A percentile compares a stretch with the other conserved stretches of the same genome.
Evolutionary conservation across 2,113 vertebrate genomes (phyloP).

Genomic region (Rhipidura dahli): DNA sequence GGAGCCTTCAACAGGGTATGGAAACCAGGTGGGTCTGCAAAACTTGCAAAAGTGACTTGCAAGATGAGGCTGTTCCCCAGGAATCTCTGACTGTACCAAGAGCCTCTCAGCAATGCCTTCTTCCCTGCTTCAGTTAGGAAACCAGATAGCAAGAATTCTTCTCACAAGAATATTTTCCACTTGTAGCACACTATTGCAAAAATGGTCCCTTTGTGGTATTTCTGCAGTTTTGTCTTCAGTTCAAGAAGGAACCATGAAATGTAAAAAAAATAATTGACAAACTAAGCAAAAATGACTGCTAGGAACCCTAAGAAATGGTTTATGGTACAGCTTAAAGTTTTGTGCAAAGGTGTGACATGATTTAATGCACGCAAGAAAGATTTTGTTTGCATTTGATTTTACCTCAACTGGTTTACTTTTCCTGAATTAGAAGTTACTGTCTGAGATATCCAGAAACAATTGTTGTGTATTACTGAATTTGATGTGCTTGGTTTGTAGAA

Average conservation of each 20-base stretch:
- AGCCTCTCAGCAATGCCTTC: neutral
- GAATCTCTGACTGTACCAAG: neutral
- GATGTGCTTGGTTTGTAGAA: neutral
- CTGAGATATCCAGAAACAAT: neutral
- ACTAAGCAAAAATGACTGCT: neutral
- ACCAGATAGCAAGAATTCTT: slow-evolving; percentile 15
- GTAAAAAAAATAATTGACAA: neutral
- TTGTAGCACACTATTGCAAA: neutral
- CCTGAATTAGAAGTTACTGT: neutral
- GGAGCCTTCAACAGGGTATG: neutral
- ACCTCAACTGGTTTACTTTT: neutral
- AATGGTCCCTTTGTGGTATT: neutral
- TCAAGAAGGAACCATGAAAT: neutral
- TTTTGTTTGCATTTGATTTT: neutral
- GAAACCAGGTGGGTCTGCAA: neutral
- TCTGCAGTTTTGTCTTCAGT: neutral
- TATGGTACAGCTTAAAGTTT: neutral
- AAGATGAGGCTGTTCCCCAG: neutral
- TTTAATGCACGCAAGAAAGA: neutral
- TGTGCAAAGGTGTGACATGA: fast-evolving
- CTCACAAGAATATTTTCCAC: neutral
- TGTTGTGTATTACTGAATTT: neutral
- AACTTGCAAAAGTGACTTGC: neutral
- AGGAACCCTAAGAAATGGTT: neutral
- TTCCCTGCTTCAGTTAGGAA: neutral